phyloP scores from a whole-genome alignment of 2,888 invertebrate genomes.

The Isoperla grammatica region DNA sequence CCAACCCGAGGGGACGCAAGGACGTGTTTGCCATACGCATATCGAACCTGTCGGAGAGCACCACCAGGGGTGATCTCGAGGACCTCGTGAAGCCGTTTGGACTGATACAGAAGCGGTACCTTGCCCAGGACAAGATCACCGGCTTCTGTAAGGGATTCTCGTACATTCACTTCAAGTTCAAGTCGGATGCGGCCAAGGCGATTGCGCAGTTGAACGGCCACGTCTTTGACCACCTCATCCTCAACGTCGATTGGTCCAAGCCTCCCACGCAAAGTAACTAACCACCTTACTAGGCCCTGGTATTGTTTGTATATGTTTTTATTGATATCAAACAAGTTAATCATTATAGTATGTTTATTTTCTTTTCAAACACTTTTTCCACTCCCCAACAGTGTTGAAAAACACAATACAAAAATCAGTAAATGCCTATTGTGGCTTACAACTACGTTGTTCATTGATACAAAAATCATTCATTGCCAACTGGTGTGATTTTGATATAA shows the following conservation, averaged over 20 bases:
- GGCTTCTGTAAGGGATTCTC: constrained; percentile 95
- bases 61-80: constrained; percentile 89
- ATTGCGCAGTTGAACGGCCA: constrained; percentile 85
- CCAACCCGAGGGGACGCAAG: constrained; percentile 58
- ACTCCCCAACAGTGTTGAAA: no score
- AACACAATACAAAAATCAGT: no score
- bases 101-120: constrained; percentile 84
- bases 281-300: no score
- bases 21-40: constrained; percentile 92
- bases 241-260: constrained; percentile 99
- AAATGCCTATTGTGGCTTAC: no score
- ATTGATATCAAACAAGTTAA: not conserved
- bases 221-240: constrained; percentile 96
- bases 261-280: constrained; percentile 49
- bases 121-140: constrained; percentile 89
- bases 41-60: constrained; percentile 94
- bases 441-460: no score
- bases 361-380: no score
- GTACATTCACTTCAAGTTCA: constrained; percentile 92
- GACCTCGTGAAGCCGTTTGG: constrained; percentile 94
- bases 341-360: no score
- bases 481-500: no score
- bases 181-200: constrained; percentile 87
- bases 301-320: not conserved
- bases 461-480: no score